Evolutionary conservation across 2,113 vertebrate species (phyloP), one percentile per base, ranked within the genome.

Genomic region (Eudorcas thomsonii): DNA sequence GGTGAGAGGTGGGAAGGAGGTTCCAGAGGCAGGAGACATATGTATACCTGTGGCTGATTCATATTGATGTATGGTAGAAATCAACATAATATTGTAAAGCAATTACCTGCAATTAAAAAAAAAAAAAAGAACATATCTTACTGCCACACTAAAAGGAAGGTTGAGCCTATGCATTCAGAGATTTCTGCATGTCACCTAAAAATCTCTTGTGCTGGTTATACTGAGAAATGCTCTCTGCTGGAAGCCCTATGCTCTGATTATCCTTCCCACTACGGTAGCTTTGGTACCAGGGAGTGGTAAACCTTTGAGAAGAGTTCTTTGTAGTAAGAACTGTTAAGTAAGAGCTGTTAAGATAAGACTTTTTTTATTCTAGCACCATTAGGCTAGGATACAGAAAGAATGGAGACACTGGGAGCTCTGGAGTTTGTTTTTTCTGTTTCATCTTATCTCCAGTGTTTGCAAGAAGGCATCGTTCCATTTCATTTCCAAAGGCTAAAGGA

Each of bases 201-300:
- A 5, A 87, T 15, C 43, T 54, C 23, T 33, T 26, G 16, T 30
- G 83, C 48, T 48, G 30, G 16, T 25, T 17, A 59, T 64, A 16
- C 60, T 55, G 71, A 81, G 80, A 48, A 67, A 52, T 5, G 3
- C 30, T 84, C 36, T 45, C 33, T 0, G 2, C 28, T 17, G 67
- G 74, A 50, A 89, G 84, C 93, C 97, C 96, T 95, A 88, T 95
- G 94, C 98, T 93, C 98, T 95, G 97, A 95, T 96, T 98, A 97
- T 97, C 98, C 97, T 98, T 98, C 96, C 98, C 97, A 96, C 98
- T 74, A 98, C 94, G 97, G 98, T 98, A 97, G 98, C 98, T 96
- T 97, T 98, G 97, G 97, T 86, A 98, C 95, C 97, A 96, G 97
- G 97, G 59, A 98, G 81, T 96, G 98, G 91, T 1, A 4, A 97